Evolutionary conservation across 2,888 invertebrate genomes (phyloP).

Genomic region (Drosophila mercatorum): DNA sequence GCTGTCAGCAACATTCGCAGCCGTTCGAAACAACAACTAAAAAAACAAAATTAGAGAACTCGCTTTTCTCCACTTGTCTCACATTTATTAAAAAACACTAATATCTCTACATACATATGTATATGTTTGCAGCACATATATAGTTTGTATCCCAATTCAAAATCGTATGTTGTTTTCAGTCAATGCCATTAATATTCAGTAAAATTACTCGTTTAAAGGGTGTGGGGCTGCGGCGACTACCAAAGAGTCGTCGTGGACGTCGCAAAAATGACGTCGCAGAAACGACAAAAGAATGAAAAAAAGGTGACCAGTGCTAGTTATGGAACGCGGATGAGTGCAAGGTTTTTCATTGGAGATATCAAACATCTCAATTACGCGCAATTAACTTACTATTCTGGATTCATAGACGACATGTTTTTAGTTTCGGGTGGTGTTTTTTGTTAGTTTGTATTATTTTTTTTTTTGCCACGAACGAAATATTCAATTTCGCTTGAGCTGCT

Average conservation of each 20-base stretch:
- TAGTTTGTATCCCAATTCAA: slow-evolving; percentile 23
- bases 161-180: slow-evolving; percentile 42
- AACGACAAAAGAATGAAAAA: slow-evolving; percentile 61
- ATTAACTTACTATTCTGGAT: slow-evolving; percentile 92
- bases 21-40: slow-evolving; percentile 28
- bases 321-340: slow-evolving; percentile 54
- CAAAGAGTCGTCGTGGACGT: slow-evolving; percentile 63
- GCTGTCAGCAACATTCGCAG: slow-evolving; percentile 33
- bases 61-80: slow-evolving; percentile 32
- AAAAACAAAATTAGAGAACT: slow-evolving; percentile 36
- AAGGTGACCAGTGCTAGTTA: slow-evolving; percentile 53
- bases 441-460: slow-evolving; percentile 51
- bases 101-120: not conserved
- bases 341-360: slow-evolving; percentile 29
- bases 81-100: slow-evolving; percentile 27
- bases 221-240: slow-evolving; percentile 47
- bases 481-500: slow-evolving; percentile 64
- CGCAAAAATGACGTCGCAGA: slow-evolving; percentile 82
- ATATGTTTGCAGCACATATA: not conserved
- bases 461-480: slow-evolving; percentile 76
- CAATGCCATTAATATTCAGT: slow-evolving; percentile 37
- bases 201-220: slow-evolving; percentile 52
- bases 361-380: slow-evolving; percentile 59
- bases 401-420: slow-evolving; percentile 87
- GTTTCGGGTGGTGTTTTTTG: slow-evolving; percentile 40